Percentiles rank a stretch among this genome's conserved stretches.
Evolutionary conservation across 1,140 invertebrate species (phyloP).

Genomic region (Drosophila tsacasi): DNA sequence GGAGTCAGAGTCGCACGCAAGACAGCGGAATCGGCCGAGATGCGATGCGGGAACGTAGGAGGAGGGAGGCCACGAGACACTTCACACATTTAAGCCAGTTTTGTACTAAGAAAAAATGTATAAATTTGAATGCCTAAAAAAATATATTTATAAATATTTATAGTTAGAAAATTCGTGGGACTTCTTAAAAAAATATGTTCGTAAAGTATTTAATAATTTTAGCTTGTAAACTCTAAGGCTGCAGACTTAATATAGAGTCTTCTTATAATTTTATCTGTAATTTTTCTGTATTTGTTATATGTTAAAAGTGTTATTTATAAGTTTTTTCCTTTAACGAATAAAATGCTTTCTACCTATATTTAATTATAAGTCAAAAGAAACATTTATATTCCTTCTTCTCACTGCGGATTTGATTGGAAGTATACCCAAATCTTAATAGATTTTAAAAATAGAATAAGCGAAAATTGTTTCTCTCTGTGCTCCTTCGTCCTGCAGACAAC

Average conservation of each 20-base stretch:
- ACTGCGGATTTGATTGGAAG: background rate
- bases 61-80: slow-evolving; percentile 12
- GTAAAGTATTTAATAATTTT: background rate
- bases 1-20: slow-evolving; percentile 3
- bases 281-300: background rate
- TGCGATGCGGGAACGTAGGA: slow-evolving; percentile 16
- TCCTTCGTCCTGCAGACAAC: slow-evolving; percentile 10
- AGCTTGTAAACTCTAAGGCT: too few relatives aligned
- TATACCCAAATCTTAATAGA: background rate
- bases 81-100: slow-evolving; percentile 48
- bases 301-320: background rate
- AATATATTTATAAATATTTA: background rate
- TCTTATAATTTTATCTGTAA: background rate
- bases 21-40: slow-evolving; percentile 19
- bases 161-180: background rate
- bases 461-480: slow-evolving; percentile 13
- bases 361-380: background rate
- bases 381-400: background rate
- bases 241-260: too few relatives aligned
- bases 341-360: background rate
- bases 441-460: background rate
- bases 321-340: background rate
- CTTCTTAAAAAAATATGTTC: background rate
- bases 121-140: too few relatives aligned
- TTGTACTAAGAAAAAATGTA: slow-evolving; percentile 4